Percentiles rank a stretch among this genome's conserved stretches.
Evolutionary conservation across 2,888 invertebrate species (phyloP).

Genomic region (Pammene aurita): DNA sequence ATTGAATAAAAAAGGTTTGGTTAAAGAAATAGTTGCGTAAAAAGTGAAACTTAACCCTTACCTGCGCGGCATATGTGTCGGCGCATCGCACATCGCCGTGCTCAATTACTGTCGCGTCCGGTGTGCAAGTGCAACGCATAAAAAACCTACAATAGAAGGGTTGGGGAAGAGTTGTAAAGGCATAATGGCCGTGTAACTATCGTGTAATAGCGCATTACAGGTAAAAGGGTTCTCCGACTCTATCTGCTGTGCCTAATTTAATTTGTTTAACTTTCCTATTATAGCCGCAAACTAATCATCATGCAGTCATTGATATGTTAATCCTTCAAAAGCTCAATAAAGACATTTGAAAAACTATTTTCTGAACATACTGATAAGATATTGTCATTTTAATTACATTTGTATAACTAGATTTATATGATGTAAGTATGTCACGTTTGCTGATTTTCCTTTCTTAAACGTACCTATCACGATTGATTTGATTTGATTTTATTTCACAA

Average conservation of each 20-base stretch:
- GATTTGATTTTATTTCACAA: no score
- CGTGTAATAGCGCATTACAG: conserved; percentile 77
- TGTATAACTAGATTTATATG: no score
- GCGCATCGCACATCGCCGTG: conserved; percentile 47
- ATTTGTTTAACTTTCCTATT: conserved; percentile 48
- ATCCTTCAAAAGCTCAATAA: no score
- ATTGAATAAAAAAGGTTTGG: conserved; percentile 58
- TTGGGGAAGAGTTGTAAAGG: conserved; percentile 73
- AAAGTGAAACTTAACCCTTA: conserved; percentile 68
- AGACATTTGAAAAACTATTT: no score
- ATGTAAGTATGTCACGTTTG: no score
- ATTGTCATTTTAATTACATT: no score
- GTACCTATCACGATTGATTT: no score
- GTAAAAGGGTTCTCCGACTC: conserved; percentile 64
- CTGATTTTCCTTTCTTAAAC: no score
- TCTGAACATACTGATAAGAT: no score
- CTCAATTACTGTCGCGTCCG: conserved; percentile 65
- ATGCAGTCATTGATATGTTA: background rate
- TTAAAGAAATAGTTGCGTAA: conserved; percentile 56
- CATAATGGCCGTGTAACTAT: conserved; percentile 80
- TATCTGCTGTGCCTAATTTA: conserved; percentile 26
- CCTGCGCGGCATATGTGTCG: conserved; percentile 49
- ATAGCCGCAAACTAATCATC: conserved; percentile 17
- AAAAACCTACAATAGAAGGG: conserved; percentile 75
- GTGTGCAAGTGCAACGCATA: conserved; percentile 68